phyloP scores from a whole-genome alignment of 2,888 invertebrate genomes.

The Hermaeophaga mercurialis region DNA sequence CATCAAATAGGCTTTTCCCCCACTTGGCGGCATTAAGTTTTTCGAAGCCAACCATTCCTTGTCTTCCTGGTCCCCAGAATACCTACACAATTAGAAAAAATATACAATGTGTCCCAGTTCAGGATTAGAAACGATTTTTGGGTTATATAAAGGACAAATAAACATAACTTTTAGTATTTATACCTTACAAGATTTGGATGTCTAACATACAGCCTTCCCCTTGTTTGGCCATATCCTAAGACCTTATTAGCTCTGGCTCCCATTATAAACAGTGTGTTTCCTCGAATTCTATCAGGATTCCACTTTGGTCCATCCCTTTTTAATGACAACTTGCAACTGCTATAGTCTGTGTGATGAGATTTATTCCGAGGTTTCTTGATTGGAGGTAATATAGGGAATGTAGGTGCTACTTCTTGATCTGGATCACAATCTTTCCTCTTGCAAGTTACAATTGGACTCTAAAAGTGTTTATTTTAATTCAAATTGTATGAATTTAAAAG shows the following conservation, averaged over 20 bases:
- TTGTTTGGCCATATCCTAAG: constrained; percentile 74
- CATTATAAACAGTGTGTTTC: constrained; percentile 79
- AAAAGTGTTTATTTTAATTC: too few species aligned
- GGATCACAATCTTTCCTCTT: constrained; percentile 72
- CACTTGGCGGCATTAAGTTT: constrained; percentile 76
- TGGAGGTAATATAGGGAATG: constrained; percentile 43
- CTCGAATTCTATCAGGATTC: constrained; percentile 74
- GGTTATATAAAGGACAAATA: too few species aligned
- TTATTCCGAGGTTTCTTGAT: constrained; percentile 51
- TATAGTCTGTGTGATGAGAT: constrained; percentile 47
- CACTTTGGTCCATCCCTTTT: constrained; percentile 69
- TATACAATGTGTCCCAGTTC: too few species aligned
- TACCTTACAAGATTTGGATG: constrained; percentile 73
- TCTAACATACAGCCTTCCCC: constrained; percentile 76
- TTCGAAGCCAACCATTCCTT: constrained; percentile 81
- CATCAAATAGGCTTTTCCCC: constrained; percentile 80
- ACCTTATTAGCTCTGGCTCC: constrained; percentile 77
- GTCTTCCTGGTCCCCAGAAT: constrained; percentile 79
- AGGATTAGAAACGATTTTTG: too few species aligned
- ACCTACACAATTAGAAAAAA: constrained; percentile 52
- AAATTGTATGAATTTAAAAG: too few species aligned
- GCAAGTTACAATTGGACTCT: constrained; percentile 59
- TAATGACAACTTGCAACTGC: constrained; percentile 59
- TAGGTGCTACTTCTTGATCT: constrained; percentile 61
- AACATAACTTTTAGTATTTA: too few species aligned